Percentiles rank a stretch among this genome's conserved stretches.
Conservation (phyloP, 2,888 invertebrate species). For the Sesia apiformis region DNA sequence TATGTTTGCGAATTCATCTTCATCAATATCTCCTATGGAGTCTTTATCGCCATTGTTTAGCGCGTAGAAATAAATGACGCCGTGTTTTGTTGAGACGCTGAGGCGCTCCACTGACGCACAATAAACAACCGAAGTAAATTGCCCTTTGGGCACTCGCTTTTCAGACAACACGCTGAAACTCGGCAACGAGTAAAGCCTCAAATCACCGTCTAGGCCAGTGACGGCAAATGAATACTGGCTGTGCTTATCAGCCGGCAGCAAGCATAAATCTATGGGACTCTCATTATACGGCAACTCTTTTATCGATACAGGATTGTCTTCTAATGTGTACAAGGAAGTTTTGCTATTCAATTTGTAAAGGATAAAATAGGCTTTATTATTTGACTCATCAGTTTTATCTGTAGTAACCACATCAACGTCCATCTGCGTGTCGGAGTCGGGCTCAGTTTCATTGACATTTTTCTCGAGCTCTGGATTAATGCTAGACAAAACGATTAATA, state of each 20-base stretch:
- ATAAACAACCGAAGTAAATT: slow-evolving; percentile 88
- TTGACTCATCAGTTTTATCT: slow-evolving; percentile 34
- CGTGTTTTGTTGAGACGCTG: slow-evolving; percentile 87
- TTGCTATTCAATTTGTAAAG: slow-evolving; percentile 53
- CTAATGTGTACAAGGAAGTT: slow-evolving; percentile 51
- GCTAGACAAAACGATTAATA: slow-evolving; percentile 75
- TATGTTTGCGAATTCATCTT: slow-evolving; percentile 75
- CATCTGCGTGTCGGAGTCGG: slow-evolving; percentile 58
- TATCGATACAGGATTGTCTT: slow-evolving; percentile 75
- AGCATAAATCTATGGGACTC: slow-evolving; percentile 80
- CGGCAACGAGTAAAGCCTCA: slow-evolving; percentile 82
- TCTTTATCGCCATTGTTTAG: slow-evolving; percentile 83
- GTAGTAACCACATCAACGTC: slow-evolving; percentile 49
- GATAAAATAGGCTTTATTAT: slow-evolving; percentile 50
- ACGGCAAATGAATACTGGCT: slow-evolving; percentile 79
- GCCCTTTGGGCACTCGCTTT: slow-evolving; percentile 79
- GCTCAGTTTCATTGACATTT: slow-evolving; percentile 38
- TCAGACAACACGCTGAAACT: slow-evolving; percentile 80
- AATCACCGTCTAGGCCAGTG: slow-evolving; percentile 83
- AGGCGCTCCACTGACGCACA: slow-evolving; percentile 91
- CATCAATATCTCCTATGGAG: slow-evolving; percentile 81
- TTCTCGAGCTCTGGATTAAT: slow-evolving; percentile 46
- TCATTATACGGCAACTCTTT: slow-evolving; percentile 78
- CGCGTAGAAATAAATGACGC: slow-evolving; percentile 88
- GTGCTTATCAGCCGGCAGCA: slow-evolving; percentile 74